phyloP scores from a whole-genome alignment of 2,888 invertebrate species.

The Ornithoptera alexandrae region DNA sequence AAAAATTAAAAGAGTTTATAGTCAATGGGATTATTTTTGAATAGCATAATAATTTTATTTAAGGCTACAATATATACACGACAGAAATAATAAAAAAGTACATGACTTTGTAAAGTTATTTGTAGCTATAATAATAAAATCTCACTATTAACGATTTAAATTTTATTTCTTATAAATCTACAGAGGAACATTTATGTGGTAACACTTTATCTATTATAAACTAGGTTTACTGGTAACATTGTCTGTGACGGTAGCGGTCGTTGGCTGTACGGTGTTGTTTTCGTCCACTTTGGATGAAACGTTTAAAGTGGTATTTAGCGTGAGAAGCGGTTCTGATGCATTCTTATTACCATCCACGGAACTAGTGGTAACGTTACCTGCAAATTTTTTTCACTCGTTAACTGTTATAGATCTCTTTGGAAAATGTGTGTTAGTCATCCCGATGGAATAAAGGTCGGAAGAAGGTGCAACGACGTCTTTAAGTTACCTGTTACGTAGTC shows the following conservation, averaged over 20 bases:
- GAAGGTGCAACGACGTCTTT: no score
- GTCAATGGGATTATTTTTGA: background rate
- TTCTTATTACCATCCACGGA: constrained; percentile 11
- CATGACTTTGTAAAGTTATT: background rate
- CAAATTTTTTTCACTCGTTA: background rate
- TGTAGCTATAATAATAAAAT: background rate
- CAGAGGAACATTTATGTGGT: constrained; percentile 18
- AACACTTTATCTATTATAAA: constrained; percentile 18
- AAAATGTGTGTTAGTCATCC: no score
- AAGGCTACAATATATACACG: background rate
- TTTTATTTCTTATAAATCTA: background rate
- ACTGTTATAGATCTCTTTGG: no score
- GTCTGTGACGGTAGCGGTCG: constrained; percentile 2
- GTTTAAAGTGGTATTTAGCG: constrained; percentile 36
- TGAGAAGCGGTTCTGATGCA: constrained; percentile 19
- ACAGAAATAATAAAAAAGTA: background rate
- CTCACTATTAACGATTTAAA: background rate
- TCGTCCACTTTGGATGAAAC: constrained; percentile 17
- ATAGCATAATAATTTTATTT: background rate
- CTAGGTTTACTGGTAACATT: constrained; percentile 22
- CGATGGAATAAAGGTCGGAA: no score
- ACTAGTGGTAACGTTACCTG: constrained; percentile 30
- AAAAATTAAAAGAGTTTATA: background rate
- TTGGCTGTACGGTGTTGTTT: constrained; percentile 8
- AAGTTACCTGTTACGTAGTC: constrained; percentile 55